Evolutionary conservation across 2,797 vertebrate genomes (phyloP).

Genomic region (Cygnus olor): DNA sequence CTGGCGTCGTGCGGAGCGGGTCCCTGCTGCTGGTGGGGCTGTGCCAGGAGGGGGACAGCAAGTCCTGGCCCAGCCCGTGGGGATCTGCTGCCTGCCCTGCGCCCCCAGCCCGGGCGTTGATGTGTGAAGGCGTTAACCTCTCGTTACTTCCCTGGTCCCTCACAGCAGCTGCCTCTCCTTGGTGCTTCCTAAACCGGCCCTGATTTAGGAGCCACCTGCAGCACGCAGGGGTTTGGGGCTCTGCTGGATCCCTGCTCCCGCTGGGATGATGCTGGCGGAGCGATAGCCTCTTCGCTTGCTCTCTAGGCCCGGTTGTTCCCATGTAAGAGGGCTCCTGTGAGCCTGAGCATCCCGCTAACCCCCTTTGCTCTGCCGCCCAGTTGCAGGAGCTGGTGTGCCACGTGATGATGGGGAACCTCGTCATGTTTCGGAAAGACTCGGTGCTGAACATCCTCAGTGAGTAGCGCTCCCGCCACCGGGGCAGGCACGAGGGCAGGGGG

Average conservation of each 20-base stretch:
- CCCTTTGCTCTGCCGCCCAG: slow-evolving; percentile 54
- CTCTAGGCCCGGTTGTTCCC: accelerated
- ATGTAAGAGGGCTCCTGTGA: accelerated
- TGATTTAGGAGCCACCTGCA: not conserved
- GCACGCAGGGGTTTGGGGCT: accelerated
- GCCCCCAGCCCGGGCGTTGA: not conserved
- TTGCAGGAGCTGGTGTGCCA: slow-evolving; percentile 97
- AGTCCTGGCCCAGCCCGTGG: not conserved
- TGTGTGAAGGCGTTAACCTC: not conserved
- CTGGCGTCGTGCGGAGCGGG: not conserved
- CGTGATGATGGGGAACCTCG: slow-evolving; percentile 97
- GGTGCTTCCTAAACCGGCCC: not conserved
- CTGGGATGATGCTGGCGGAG: not conserved
- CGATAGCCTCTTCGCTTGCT: too few relatives aligned
- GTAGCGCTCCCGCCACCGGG: not conserved
- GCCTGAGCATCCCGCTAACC: not conserved
- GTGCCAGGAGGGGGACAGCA: too few relatives aligned
- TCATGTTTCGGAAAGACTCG: slow-evolving; percentile 97
- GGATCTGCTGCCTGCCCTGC: not conserved
- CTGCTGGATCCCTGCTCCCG: not conserved
- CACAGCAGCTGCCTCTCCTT: not conserved
- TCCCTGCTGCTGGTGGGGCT: not conserved
- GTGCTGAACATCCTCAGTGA: slow-evolving; percentile 97
- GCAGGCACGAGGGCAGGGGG: accelerated
- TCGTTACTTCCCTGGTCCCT: not conserved